These are phyloP conservation scores for Dysmachus trigonus DNA, from an alignment of 2,888 invertebrate genomes.

Conservation along the genomic window DNA sequence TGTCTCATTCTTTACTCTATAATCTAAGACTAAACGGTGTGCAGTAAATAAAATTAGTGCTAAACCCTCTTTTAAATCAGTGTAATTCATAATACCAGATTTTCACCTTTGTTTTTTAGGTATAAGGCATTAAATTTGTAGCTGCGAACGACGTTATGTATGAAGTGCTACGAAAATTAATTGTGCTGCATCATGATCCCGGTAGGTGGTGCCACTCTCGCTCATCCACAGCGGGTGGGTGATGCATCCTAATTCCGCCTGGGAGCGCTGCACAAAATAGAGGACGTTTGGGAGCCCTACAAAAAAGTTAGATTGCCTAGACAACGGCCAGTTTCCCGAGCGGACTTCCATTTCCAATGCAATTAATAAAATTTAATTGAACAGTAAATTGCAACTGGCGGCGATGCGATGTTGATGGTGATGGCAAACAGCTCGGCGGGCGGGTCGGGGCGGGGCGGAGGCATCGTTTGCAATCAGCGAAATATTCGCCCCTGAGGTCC, in stretches of 20 bases:
- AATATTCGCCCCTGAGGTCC: background rate
- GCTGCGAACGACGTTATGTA: background rate
- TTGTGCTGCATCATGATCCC: background rate
- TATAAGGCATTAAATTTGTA: background rate
- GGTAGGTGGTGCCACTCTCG: background rate
- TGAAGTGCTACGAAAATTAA: background rate
- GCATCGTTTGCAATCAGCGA: background rate
- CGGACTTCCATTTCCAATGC: conserved; percentile 14
- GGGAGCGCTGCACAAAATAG: background rate
- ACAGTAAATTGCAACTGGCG: conserved; percentile 27
- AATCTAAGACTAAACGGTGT: no score
- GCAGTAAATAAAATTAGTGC: no score
- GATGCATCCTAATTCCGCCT: background rate
- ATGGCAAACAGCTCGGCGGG: background rate
- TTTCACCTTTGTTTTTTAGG: background rate
- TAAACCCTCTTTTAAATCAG: no score
- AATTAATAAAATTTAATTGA: conserved; percentile 42
- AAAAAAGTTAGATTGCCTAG: background rate
- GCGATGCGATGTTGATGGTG: background rate
- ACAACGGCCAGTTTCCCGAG: background rate
- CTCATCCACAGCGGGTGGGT: background rate
- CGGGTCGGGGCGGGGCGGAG: background rate
- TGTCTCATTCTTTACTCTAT: no score
- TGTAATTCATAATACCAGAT: no score
- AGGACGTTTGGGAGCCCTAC: background rate